Evolutionary conservation across 2,888 invertebrate species (phyloP).

Genomic region (Platerodrilus igneus): DNA sequence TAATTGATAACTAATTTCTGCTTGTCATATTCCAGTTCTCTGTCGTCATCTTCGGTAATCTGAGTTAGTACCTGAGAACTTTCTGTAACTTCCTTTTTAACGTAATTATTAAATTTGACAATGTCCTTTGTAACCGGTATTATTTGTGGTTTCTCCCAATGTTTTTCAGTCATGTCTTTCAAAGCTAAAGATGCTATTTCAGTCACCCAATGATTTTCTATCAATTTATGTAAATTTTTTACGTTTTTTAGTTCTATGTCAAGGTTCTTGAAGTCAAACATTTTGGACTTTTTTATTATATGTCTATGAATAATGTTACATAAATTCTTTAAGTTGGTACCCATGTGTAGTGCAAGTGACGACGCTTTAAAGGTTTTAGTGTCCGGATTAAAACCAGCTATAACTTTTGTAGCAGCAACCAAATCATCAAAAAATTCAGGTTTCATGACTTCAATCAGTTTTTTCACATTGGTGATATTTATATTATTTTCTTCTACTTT

Average conservation of each 20-base stretch:
- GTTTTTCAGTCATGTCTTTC: too few species aligned
- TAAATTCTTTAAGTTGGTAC: conserved; percentile 9
- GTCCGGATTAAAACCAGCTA: conserved; percentile 11
- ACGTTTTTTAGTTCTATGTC: conserved; percentile 8
- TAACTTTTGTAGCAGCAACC: conserved; percentile 11
- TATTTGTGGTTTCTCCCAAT: too few species aligned
- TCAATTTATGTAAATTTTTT: conserved; percentile 6
- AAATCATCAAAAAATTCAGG: conserved; percentile 9
- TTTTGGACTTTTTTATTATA: conserved; percentile 5
- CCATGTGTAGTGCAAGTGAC: conserved; percentile 8
- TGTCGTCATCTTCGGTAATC: too few species aligned
- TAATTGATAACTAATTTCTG: too few species aligned
- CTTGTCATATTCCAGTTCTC: too few species aligned
- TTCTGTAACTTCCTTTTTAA: too few species aligned
- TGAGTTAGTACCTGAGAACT: too few species aligned
- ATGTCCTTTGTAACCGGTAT: too few species aligned
- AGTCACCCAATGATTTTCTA: too few species aligned
- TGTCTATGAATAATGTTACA: conserved; percentile 7
- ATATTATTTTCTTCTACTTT: conserved; percentile 1
- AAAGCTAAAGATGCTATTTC: too few species aligned
- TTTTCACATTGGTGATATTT: not conserved
- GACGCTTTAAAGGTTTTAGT: conserved; percentile 7
- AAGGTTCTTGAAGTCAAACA: conserved; percentile 1
- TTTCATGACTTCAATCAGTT: conserved; percentile 5
- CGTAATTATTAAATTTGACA: too few species aligned